Percentiles rank a stretch among this genome's conserved stretches.
Evolutionary conservation across 2,797 vertebrate genomes (phyloP).

Genomic region (Valencia hispanica): DNA sequence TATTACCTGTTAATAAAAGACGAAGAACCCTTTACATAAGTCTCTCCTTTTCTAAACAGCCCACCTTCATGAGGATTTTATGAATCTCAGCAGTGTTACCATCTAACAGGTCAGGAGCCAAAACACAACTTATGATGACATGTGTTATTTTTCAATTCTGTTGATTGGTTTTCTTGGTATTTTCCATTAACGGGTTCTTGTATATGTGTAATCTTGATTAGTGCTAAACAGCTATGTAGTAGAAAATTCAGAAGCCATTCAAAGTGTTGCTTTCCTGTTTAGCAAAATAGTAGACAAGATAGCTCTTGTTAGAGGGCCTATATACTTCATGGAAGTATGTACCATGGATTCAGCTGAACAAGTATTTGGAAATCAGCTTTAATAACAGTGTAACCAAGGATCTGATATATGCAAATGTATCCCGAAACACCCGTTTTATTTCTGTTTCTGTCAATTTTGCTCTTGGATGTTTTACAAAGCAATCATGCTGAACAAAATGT

Average conservation of each 20-base stretch:
- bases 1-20: neutral
- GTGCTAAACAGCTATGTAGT: neutral
- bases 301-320: neutral
- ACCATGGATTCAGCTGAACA: too few species aligned
- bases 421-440: too few species aligned
- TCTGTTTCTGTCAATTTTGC: too few species aligned
- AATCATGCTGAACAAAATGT: too few species aligned
- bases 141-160: neutral
- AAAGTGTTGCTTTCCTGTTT: neutral
- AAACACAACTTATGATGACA: neutral
- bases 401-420: too few species aligned
- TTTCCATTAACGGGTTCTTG: neutral
- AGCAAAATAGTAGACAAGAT: neutral
- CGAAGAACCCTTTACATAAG: neutral
- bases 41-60: too few species aligned
- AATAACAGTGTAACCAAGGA: too few species aligned
- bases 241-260: neutral
- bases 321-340: too few species aligned
- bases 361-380: too few species aligned
- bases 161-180: neutral
- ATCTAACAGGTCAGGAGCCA: neutral
- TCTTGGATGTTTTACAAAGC: too few species aligned
- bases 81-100: conserved; percentile 1
- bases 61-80: neutral
- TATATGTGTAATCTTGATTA: neutral